A percentile compares a stretch with the other conserved stretches of the same genome.
phyloP scores from a whole-genome alignment of 2,797 vertebrate species.

The Siniperca obscura region DNA sequence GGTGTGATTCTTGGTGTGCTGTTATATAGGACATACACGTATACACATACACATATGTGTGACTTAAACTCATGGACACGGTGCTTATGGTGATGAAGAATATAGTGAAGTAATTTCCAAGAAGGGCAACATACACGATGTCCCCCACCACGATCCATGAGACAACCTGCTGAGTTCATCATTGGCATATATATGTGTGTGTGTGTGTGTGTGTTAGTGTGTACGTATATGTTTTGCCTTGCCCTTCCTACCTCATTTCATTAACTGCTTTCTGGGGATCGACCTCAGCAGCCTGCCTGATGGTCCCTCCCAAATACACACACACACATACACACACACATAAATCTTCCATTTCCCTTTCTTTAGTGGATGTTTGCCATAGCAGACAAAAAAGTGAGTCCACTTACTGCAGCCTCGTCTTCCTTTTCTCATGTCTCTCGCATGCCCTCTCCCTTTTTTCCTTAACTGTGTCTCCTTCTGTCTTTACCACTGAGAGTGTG shows the following conservation, averaged over 20 bases:
- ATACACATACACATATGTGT: not conserved
- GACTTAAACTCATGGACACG: not conserved
- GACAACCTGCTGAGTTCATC: slow-evolving; percentile 27
- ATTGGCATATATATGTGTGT: not conserved
- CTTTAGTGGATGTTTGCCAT: not conserved
- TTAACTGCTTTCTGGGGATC: slow-evolving; percentile 24
- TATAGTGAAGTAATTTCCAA: not conserved
- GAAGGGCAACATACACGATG: not conserved
- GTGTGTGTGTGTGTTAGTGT: not conserved
- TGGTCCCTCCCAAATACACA: not conserved
- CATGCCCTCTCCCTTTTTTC: slow-evolving; percentile 9
- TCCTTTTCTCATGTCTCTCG: slow-evolving; percentile 13
- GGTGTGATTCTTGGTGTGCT: not conserved
- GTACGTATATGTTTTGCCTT: not conserved
- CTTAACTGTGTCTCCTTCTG: slow-evolving; percentile 18
- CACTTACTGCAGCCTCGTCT: slow-evolving; percentile 15
- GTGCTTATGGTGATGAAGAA: not conserved
- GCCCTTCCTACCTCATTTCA: slow-evolving; percentile 40
- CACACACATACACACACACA: not conserved
- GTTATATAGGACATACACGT: not conserved
- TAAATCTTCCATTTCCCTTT: slow-evolving; percentile 5
- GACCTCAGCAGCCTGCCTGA: not conserved
- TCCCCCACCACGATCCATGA: not conserved
- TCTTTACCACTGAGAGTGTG: slow-evolving; percentile 49
- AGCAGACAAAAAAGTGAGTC: slow-evolving; percentile 17